Evolutionary conservation across 2,797 vertebrate species (phyloP).

Genomic region (Buphagus erythrorhynchus): DNA sequence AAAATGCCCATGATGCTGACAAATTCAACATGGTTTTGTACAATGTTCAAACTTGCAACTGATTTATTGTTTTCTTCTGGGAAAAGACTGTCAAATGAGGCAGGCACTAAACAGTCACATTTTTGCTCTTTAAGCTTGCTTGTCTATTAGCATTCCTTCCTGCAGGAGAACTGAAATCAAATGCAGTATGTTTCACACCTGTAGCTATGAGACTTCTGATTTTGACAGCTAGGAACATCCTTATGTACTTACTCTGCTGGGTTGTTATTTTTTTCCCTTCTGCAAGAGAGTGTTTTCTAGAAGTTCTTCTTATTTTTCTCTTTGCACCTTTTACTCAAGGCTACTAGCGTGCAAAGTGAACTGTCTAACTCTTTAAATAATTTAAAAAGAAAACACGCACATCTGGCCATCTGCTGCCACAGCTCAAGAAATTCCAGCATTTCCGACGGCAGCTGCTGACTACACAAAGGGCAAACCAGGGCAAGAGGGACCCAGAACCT

Average conservation of each 20-base stretch:
- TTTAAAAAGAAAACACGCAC: not conserved
- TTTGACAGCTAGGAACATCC: not conserved
- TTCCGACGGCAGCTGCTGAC: not conserved
- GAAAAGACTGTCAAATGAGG: not conserved
- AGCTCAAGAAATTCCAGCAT: not conserved
- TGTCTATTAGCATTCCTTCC: not conserved
- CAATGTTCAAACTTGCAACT: not conserved
- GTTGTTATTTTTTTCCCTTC: fast-evolving
- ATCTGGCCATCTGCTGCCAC: not conserved
- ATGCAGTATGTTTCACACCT: not conserved
- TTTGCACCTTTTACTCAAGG: not conserved
- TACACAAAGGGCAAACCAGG: not conserved
- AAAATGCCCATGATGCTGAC: not conserved
- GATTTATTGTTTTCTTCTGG: not conserved
- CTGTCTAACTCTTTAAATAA: not conserved
- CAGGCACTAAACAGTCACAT: not conserved
- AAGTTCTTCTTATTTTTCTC: not conserved
- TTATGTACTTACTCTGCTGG: not conserved
- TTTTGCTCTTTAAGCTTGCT: not conserved
- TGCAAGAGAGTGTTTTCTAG: fast-evolving
- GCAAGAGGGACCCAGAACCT: not conserved
- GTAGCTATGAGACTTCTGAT: not conserved
- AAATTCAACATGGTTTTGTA: not conserved
- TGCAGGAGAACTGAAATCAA: not conserved
- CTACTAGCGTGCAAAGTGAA: not conserved